These are phyloP conservation scores for Cryptoprocta ferox DNA, from an alignment of 2,797 vertebrate genomes.

Conservation along the genomic window DNA sequence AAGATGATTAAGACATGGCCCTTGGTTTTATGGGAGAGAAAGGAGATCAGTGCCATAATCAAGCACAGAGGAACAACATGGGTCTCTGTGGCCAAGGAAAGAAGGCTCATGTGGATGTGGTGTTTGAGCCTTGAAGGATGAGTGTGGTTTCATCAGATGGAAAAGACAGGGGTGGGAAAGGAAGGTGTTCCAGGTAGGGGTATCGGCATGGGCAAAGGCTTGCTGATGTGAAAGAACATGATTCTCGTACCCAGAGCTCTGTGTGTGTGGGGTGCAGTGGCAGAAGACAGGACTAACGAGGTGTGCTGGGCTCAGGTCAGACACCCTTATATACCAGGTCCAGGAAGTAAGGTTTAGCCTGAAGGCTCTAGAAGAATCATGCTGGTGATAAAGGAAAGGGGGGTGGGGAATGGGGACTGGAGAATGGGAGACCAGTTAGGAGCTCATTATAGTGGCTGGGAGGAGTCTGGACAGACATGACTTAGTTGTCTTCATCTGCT, in stretches of 20 bases:
- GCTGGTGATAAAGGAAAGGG: not conserved
- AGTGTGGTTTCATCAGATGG: not conserved
- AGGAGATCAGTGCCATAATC: not conserved
- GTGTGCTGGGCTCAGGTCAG: not conserved
- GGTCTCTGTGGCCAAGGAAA: not conserved
- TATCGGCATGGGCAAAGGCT: not conserved
- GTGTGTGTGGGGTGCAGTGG: fast-evolving
- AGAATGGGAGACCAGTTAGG: not conserved
- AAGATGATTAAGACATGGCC: not conserved
- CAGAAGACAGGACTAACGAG: not conserved
- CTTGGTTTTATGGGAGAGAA: not conserved
- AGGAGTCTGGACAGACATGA: not conserved
- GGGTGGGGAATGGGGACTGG: not conserved
- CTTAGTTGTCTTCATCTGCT: not conserved
- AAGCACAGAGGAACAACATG: not conserved
- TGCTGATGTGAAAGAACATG: not conserved
- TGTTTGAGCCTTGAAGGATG: not conserved
- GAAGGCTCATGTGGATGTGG: not conserved
- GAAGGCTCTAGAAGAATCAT: not conserved
- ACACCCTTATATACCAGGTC: not conserved
- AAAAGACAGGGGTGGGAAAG: not conserved
- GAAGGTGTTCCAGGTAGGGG: not conserved
- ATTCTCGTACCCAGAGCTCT: not conserved
- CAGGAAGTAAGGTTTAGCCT: not conserved
- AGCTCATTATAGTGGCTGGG: not conserved